These are phyloP conservation scores for Lepidonotus clava DNA, from an alignment of 2,888 invertebrate species.

Conservation along the genomic window DNA sequence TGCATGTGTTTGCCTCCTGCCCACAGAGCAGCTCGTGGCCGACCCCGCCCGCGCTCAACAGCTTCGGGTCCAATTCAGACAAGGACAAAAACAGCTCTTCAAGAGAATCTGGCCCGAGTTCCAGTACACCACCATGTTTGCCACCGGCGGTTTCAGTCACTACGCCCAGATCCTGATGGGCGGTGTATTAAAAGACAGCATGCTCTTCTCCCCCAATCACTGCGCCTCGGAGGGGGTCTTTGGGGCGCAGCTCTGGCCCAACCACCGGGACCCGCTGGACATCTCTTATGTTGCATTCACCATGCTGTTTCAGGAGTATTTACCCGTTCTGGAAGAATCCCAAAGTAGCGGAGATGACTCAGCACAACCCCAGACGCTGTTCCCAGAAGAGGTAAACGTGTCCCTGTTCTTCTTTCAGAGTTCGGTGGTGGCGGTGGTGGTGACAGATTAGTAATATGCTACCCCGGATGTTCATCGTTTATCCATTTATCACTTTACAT, in stretches of 20 bases:
- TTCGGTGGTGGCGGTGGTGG: not conserved
- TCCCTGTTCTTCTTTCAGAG: not conserved
- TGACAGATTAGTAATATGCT: not conserved
- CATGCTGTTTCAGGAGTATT: not conserved
- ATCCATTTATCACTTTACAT: not conserved
- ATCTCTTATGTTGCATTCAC: not conserved
- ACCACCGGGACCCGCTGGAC: not conserved
- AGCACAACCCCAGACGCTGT: not conserved
- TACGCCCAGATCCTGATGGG: not conserved
- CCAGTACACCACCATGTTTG: not conserved
- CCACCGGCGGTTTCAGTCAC: not conserved
- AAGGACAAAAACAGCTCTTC: not conserved
- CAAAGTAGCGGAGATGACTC: not conserved
- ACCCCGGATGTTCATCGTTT: no score
- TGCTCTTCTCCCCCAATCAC: not conserved
- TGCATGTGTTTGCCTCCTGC: not conserved
- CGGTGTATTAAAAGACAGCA: not conserved
- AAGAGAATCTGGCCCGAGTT: not conserved
- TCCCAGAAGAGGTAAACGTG: not conserved
- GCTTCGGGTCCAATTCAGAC: not conserved
- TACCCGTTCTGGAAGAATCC: not conserved
- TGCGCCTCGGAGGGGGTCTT: slow-evolving; percentile 13
- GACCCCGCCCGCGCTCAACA: not conserved
- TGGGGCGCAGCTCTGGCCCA: not conserved
- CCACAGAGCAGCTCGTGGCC: not conserved